These are phyloP conservation scores for Myiozetetes cayanensis DNA, from an alignment of 2,113 vertebrate species.

Conservation along the genomic window DNA sequence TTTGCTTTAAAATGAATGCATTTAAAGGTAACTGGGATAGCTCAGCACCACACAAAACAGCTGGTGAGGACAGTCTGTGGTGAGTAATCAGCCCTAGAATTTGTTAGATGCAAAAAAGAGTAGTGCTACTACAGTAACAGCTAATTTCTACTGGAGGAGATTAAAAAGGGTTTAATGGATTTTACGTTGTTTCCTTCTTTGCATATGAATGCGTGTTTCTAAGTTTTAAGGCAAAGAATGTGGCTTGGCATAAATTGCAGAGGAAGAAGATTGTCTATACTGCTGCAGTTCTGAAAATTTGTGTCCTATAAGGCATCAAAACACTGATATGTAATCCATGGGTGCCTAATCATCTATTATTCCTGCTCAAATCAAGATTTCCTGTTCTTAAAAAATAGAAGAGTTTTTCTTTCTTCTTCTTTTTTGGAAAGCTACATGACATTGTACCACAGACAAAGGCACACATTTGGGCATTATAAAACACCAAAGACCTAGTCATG, in stretches of 20 bases:
- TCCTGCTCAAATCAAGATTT: neutral
- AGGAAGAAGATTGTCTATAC: neutral
- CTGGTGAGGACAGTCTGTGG: neutral
- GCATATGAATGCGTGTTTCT: neutral
- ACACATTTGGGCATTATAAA: neutral
- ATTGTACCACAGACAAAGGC: neutral
- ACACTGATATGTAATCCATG: neutral
- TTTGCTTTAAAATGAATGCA: neutral
- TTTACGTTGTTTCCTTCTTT: slow-evolving; percentile 34
- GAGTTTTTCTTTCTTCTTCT: neutral
- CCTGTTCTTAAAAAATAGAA: neutral
- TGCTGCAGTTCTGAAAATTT: neutral
- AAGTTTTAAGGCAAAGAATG: neutral
- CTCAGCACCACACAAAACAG: neutral
- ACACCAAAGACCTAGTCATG: neutral
- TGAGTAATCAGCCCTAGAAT: neutral
- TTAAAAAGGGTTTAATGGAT: slow-evolving; percentile 31
- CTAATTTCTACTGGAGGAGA: slow-evolving; percentile 24
- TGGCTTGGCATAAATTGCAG: slow-evolving; percentile 17
- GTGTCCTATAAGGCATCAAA: neutral
- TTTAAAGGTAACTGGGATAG: neutral
- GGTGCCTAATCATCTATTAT: neutral
- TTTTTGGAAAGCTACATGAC: neutral
- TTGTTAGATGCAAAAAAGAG: neutral
- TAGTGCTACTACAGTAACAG: neutral